phyloP scores from a whole-genome alignment of 2,797 vertebrate species.

The Gobio occitaniae region DNA sequence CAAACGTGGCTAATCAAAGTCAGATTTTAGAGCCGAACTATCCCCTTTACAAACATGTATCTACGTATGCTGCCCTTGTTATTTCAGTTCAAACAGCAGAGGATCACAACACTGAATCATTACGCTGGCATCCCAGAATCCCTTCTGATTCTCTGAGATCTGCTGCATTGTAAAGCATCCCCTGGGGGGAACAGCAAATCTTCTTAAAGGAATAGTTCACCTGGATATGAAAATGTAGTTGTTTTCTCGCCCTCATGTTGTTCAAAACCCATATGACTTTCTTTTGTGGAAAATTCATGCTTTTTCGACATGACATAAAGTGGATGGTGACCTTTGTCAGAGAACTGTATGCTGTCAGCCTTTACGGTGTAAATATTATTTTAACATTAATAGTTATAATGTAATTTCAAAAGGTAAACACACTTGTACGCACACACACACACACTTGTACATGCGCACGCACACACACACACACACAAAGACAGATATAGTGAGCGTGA shows the following conservation, averaged over 20 bases:
- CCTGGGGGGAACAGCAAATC: not conserved
- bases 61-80: not conserved
- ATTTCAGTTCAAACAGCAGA: not conserved
- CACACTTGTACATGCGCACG: not conserved
- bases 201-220: slow-evolving; percentile 9
- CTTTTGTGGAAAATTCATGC: not conserved
- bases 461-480: not conserved
- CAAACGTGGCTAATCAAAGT: not conserved
- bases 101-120: slow-evolving; percentile 8
- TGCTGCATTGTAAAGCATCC: slow-evolving; percentile 16
- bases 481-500: slow-evolving; percentile 13
- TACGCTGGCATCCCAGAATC: not conserved
- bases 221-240: not conserved
- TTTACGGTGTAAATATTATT: not conserved
- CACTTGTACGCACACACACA: not conserved
- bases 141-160: slow-evolving; percentile 15
- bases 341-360: not conserved
- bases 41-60: not conserved
- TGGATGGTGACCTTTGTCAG: not conserved
- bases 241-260: not conserved
- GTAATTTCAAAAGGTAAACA: not conserved
- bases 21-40: not conserved
- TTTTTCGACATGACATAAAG: not conserved
- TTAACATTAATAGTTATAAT: not conserved
- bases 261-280: not conserved